A percentile compares a stretch with the other conserved stretches of the same genome.
Conservation (phyloP, 2,888 invertebrate species). For the Ormyrus thymus region DNA sequence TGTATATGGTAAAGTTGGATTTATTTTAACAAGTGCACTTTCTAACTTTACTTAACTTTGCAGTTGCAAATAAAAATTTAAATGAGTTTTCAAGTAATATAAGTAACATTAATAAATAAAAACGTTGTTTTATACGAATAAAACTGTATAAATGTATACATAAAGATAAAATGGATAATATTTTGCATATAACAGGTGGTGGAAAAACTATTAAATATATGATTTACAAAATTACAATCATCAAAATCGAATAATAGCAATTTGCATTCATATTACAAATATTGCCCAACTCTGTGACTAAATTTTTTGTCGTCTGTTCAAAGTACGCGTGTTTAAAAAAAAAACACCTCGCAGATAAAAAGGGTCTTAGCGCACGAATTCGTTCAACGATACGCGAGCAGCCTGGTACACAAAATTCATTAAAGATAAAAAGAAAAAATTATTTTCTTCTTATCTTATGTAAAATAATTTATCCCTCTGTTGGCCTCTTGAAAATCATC, state of each 20-base stretch:
- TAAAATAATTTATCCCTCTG: slow-evolving; percentile 9
- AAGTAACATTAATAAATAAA: slow-evolving; percentile 48
- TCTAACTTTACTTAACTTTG: slow-evolving; percentile 27
- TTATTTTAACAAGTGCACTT: slow-evolving; percentile 53
- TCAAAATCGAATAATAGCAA: slow-evolving; percentile 51
- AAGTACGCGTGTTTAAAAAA: slow-evolving; percentile 20
- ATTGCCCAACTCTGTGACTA: slow-evolving; percentile 47
- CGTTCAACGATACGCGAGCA: slow-evolving; percentile 47
- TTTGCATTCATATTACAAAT: slow-evolving; percentile 46
- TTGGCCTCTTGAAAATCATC: slow-evolving; percentile 19
- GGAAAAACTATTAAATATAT: slow-evolving; percentile 42
- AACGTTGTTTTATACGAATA: slow-evolving; percentile 28
- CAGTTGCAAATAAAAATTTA: slow-evolving; percentile 44
- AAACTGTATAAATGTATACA: slow-evolving; percentile 20
- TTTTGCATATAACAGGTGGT: slow-evolving; percentile 35
- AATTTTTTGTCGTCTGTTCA: slow-evolving; percentile 23
- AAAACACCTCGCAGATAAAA: slow-evolving; percentile 33
- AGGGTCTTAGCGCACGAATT: slow-evolving; percentile 26
- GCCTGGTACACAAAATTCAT: slow-evolving; percentile 20
- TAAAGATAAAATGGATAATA: slow-evolving; percentile 28
- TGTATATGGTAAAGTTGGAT: slow-evolving; percentile 42
- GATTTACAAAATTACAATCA: slow-evolving; percentile 54
- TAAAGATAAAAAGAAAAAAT: slow-evolving; percentile 15
- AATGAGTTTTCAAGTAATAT: slow-evolving; percentile 21
- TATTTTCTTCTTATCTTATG: neutral